Conservation (phyloP, 2,113 vertebrate genomes). For the Aphyosemion australe region DNA sequence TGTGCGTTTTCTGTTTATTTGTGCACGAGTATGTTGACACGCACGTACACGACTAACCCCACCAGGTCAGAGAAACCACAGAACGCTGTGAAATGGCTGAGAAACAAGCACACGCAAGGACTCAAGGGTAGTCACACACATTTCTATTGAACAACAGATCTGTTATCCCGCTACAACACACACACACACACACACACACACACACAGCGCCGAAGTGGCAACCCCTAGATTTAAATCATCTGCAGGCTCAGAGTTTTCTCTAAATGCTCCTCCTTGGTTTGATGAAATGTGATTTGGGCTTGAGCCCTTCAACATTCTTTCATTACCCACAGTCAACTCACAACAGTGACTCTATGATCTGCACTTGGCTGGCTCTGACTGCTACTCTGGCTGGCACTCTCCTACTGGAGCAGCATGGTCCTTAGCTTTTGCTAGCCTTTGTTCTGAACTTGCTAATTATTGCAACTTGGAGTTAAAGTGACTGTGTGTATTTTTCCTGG, state of each 20-base stretch:
- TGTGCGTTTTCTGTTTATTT: constrained; percentile 21
- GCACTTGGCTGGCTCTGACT: constrained; percentile 63
- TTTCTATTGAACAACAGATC: constrained; percentile 12
- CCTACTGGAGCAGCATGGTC: constrained; percentile 21
- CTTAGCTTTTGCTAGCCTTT: too few species aligned
- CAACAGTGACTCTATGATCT: constrained; percentile 49
- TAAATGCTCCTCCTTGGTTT: constrained; percentile 59
- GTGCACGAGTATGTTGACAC: constrained; percentile 15
- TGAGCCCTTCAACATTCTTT: constrained; percentile 40
- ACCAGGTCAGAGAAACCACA: constrained; percentile 31
- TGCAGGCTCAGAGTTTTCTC: constrained; percentile 49
- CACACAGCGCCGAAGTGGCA: constrained; percentile 9
- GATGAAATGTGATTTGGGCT: constrained; percentile 54
- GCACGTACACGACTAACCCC: constrained; percentile 10
- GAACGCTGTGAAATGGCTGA: constrained; percentile 33
- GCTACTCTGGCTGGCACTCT: constrained; percentile 36
- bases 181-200: constrained; percentile 1
- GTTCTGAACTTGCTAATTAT: too few species aligned
- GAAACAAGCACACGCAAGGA: constrained; percentile 30
- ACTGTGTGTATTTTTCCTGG: too few species aligned
- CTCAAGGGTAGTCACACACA: constrained; percentile 7
- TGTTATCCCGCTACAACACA: constrained; percentile 8
- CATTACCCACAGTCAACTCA: constrained; percentile 54
- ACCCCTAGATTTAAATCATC: constrained; percentile 56
- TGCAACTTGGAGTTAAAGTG: too few species aligned